These are phyloP conservation scores for Zapus hudsonius DNA, from an alignment of 2,113 vertebrate genomes.

Conservation along the genomic window DNA sequence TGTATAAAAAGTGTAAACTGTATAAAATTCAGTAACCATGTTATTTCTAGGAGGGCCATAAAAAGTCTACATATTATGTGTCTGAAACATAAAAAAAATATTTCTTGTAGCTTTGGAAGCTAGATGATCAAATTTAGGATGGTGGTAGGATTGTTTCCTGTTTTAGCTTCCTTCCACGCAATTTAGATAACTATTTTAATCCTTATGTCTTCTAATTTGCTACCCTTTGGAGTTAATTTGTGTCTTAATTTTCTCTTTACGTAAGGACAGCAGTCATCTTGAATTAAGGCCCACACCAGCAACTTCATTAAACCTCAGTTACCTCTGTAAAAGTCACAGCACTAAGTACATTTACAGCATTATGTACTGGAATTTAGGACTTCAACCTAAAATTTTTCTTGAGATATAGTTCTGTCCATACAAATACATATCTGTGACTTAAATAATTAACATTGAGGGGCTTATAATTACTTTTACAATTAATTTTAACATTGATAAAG, in stretches of 20 bases:
- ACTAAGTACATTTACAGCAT: neutral
- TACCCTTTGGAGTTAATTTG: neutral
- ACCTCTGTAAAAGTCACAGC: neutral
- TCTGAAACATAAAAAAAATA: neutral
- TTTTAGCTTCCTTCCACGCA: neutral
- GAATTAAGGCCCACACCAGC: neutral
- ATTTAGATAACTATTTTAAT: neutral
- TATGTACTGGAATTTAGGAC: neutral
- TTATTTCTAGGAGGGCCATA: neutral
- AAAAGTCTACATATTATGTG: neutral
- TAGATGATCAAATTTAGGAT: neutral
- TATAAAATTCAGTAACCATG: neutral
- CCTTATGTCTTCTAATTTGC: neutral
- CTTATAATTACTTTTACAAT: neutral
- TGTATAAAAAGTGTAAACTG: neutral
- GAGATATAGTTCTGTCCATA: neutral
- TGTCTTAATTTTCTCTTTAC: neutral
- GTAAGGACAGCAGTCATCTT: neutral
- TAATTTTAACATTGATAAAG: neutral
- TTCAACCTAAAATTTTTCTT: neutral
- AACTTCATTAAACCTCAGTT: neutral
- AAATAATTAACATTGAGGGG: neutral
- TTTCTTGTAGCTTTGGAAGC: neutral
- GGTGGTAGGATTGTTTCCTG: neutral
- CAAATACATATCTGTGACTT: neutral